A percentile compares a stretch with the other conserved stretches of the same genome.
Evolutionary conservation across 2,797 vertebrate species (phyloP).

Genomic region (Morelia viridis): DNA sequence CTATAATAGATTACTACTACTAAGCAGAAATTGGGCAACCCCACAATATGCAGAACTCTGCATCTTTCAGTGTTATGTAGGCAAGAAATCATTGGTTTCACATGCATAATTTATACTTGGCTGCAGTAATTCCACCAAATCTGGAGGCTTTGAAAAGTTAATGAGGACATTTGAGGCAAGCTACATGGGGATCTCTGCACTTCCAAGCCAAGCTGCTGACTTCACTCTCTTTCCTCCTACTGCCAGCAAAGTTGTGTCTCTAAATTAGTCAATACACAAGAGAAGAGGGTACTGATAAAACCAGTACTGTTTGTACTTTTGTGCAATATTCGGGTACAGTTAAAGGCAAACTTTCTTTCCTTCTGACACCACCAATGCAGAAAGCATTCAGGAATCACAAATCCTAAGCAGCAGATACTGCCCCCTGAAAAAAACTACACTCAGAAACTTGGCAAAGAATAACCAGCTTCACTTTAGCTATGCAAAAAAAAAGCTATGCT

Average conservation of each 20-base stretch:
- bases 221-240: conserved; percentile 35
- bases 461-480: background rate
- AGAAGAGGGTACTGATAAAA: conserved; percentile 21
- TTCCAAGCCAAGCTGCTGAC: conserved; percentile 9
- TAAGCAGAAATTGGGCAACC: conserved; percentile 3
- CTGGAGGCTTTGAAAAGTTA: conserved; percentile 51
- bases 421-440: background rate
- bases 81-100: conserved; percentile 28
- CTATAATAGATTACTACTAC: background rate
- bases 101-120: conserved; percentile 42
- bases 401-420: background rate
- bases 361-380: background rate
- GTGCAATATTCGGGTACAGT: conserved; percentile 12
- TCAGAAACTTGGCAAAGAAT: background rate
- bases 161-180: conserved; percentile 39
- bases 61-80: background rate
- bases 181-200: conserved; percentile 2
- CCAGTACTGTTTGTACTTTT: conserved; percentile 11
- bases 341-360: conserved; percentile 33
- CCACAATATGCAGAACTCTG: conserved; percentile 22
- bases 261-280: conserved; percentile 24
- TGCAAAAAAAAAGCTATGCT: background rate
- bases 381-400: conserved; percentile 4
- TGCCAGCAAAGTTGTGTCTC: conserved; percentile 41
- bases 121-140: conserved; percentile 33